Evolutionary conservation across 2,113 vertebrate species (phyloP).

Genomic region (Podocnemis expansa): DNA sequence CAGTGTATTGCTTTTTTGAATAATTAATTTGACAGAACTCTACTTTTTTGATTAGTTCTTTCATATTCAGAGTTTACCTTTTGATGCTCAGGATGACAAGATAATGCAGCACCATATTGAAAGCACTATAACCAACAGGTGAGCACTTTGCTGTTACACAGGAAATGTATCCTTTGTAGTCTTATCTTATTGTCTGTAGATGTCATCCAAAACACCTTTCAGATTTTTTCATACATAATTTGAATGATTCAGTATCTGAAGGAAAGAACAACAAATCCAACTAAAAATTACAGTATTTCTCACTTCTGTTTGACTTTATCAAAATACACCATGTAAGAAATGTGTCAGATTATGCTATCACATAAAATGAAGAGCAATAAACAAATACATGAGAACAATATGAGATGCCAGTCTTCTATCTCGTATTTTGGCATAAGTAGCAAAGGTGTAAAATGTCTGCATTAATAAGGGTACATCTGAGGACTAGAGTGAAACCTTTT

Average conservation of each 20-base stretch:
- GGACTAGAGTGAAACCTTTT: neutral
- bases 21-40: conserved; percentile 19
- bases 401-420: conserved; percentile 30
- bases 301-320: conserved; percentile 49
- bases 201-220: conserved; percentile 16
- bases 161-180: conserved; percentile 9
- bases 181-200: conserved; percentile 13
- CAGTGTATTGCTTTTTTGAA: conserved; percentile 2
- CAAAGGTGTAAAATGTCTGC: conserved; percentile 17
- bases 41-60: neutral
- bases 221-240: conserved; percentile 22
- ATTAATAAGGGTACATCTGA: conserved; percentile 17
- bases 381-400: neutral
- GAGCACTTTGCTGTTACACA: neutral
- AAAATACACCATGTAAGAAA: conserved; percentile 37
- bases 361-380: conserved; percentile 39
- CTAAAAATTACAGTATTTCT: conserved; percentile 19
- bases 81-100: conserved; percentile 41
- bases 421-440: conserved; percentile 22
- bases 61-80: neutral
- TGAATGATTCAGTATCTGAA: conserved; percentile 16
- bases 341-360: conserved; percentile 33
- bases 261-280: neutral
- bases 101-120: neutral
- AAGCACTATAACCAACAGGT: neutral